These are phyloP conservation scores for Carpatolechia fugitivella DNA, from an alignment of 2,888 invertebrate species.

Conservation along the genomic window DNA sequence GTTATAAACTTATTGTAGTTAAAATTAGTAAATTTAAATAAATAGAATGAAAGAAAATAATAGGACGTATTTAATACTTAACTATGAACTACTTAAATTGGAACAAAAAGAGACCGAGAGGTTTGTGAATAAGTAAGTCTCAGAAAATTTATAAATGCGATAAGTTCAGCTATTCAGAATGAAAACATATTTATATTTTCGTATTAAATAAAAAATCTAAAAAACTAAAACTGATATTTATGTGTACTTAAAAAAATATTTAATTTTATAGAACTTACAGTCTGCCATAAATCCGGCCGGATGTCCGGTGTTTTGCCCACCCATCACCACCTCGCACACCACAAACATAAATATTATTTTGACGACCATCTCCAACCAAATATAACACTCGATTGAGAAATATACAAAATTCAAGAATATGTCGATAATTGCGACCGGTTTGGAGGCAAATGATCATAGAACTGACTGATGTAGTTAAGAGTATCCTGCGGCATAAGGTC, in stretches of 20 bases:
- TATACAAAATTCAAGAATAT: not conserved
- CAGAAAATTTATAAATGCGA: too few species aligned
- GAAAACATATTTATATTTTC: too few species aligned
- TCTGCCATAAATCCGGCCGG: constrained; percentile 61
- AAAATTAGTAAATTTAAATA: too few species aligned
- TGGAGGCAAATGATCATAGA: constrained; percentile 32
- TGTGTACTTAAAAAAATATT: too few species aligned
- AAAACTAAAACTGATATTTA: too few species aligned
- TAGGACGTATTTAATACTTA: too few species aligned
- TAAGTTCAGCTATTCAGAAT: too few species aligned
- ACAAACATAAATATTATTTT: constrained; percentile 23
- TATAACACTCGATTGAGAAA: not conserved
- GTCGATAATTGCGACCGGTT: constrained; percentile 1
- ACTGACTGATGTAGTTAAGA: constrained; percentile 32
- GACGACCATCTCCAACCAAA: constrained; percentile 9
- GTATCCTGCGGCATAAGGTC: constrained; percentile 27
- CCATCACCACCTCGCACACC: constrained; percentile 27
- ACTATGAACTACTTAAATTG: too few species aligned
- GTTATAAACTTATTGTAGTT: too few species aligned
- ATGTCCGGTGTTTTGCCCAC: constrained; percentile 43
- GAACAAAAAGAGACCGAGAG: too few species aligned
- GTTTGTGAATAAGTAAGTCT: too few species aligned
- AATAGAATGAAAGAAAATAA: too few species aligned
- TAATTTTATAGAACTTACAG: constrained; percentile 47
- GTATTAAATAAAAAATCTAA: not conserved